Conservation (phyloP, 2,888 invertebrate genomes). For the Drosophila kambysellisi region DNA sequence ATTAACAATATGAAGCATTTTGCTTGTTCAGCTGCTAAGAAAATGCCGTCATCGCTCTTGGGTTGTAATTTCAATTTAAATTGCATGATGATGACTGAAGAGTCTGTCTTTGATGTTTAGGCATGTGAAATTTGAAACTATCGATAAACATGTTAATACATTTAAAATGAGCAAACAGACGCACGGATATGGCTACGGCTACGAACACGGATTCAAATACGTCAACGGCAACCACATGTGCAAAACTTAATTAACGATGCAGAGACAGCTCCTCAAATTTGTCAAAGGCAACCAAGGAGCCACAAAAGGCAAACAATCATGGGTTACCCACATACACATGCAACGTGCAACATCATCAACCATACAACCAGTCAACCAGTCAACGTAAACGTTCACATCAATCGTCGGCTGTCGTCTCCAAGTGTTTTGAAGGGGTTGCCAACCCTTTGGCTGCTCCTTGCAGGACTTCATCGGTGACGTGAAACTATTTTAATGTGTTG, state of each 20-base stretch:
- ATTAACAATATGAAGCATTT: constrained; percentile 25
- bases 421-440: constrained; percentile 16
- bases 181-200: constrained; percentile 1
- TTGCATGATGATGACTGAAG: constrained; percentile 36
- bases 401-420: constrained; percentile 61
- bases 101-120: constrained; percentile 65
- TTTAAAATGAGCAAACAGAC: constrained; percentile 52
- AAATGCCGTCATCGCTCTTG: constrained; percentile 12
- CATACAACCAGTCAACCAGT: constrained; percentile 12
- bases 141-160: constrained; percentile 72
- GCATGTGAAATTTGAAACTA: constrained; percentile 72
- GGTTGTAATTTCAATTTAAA: constrained; percentile 50
- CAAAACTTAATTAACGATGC: constrained; percentile 71
- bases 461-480: constrained; percentile 61
- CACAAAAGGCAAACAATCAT: constrained; percentile 66
- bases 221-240: constrained; percentile 30
- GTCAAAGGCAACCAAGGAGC: constrained; percentile 70
- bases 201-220: constrained; percentile 9
- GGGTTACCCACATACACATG: constrained; percentile 26
- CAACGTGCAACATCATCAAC: constrained; percentile 12
- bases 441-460: constrained; percentile 53
- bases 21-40: not conserved
- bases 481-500: constrained; percentile 80
- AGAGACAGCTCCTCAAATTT: constrained; percentile 56
- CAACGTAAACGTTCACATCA: constrained; percentile 40